phyloP scores from a whole-genome alignment of 2,888 invertebrate species.

The Dioctria linearis region DNA sequence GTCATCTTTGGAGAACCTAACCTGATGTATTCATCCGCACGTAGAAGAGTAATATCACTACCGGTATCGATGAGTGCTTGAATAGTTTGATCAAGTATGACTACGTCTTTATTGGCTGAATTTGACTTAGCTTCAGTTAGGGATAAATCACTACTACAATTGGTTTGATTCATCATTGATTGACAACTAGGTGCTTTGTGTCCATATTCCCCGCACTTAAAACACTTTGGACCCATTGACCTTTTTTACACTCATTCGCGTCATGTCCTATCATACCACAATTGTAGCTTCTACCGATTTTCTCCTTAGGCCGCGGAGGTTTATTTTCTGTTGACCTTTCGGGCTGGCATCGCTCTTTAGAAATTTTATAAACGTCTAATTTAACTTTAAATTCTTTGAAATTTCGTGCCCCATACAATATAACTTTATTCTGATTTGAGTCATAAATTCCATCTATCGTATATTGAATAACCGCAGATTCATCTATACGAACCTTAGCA shows the following conservation, averaged over 20 bases:
- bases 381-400: conserved; percentile 35
- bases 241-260: conserved; percentile 11
- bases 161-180: not conserved
- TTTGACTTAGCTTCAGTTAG: not conserved
- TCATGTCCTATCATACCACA: conserved; percentile 21
- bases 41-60: conserved; percentile 10
- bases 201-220: conserved; percentile 22
- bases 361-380: conserved; percentile 7
- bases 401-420: conserved; percentile 23
- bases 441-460: conserved; percentile 31
- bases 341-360: conserved; percentile 20
- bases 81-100: not conserved
- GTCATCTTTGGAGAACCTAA: too few species aligned
- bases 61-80: conserved; percentile 12
- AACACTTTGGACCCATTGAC: not conserved
- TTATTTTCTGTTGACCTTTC: not conserved
- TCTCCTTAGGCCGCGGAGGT: not conserved
- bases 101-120: not conserved
- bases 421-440: conserved; percentile 6
- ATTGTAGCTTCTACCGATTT: conserved; percentile 11
- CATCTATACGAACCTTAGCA: not conserved
- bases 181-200: conserved; percentile 7
- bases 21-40: too few species aligned
- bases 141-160: not conserved
- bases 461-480: conserved; percentile 22